Conservation (phyloP, 2,113 vertebrate genomes). For the Tragelaphus imberbis region DNA sequence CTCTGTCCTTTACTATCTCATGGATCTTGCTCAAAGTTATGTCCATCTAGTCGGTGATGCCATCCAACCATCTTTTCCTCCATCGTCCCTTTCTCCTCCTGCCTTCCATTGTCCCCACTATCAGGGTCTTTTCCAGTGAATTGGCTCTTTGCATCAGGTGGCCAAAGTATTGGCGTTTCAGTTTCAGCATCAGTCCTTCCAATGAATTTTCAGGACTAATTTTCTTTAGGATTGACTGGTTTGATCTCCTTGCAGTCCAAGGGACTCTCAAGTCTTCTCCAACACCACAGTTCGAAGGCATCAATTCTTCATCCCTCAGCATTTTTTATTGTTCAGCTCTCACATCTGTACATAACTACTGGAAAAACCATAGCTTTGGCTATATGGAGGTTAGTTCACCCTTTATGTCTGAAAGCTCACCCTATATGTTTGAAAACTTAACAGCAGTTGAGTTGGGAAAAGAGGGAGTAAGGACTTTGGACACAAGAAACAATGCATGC, state of each 20-base stretch:
- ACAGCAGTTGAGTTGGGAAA: neutral
- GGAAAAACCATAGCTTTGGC: neutral
- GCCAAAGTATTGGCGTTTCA: neutral
- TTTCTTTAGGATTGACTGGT: neutral
- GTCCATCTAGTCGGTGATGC: neutral
- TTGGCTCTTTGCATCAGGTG: neutral
- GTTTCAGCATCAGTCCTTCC: neutral
- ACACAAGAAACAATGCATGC: neutral
- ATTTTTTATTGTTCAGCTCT: neutral
- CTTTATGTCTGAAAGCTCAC: neutral
- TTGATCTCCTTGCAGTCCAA: neutral
- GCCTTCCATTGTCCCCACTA: neutral
- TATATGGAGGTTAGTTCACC: neutral
- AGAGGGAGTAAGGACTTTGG: neutral
- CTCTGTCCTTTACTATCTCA: neutral
- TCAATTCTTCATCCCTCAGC: neutral
- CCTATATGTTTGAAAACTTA: neutral
- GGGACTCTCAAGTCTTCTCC: neutral
- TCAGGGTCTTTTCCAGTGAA: neutral
- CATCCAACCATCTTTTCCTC: neutral
- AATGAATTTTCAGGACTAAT: neutral
- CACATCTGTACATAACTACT: neutral
- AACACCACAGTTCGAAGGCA: neutral
- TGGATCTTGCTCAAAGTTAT: neutral
- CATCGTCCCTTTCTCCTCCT: fast-evolving